phyloP scores from a whole-genome alignment of 1,140 invertebrate species.

The Zaprionus gabonicus region DNA sequence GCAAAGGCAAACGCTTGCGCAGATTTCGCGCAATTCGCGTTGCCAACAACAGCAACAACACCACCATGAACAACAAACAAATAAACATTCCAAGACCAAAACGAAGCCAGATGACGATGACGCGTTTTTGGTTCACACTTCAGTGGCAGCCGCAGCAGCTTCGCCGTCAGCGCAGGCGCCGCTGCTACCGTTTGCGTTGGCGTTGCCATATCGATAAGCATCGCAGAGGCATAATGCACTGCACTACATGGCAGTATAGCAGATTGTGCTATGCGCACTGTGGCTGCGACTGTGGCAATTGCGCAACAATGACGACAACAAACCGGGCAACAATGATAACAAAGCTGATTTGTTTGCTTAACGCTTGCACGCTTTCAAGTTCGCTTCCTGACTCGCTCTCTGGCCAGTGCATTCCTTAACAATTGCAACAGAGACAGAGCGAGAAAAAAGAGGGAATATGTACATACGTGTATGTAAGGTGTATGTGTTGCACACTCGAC shows the following conservation, averaged over 20 bases:
- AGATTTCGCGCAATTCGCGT: conserved; percentile 66
- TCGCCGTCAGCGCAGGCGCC: neutral
- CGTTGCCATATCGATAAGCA: conserved; percentile 35
- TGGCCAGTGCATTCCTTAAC: conserved; percentile 26
- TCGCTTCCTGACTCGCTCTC: conserved; percentile 75
- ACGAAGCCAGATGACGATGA: conserved; percentile 45
- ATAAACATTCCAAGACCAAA: conserved; percentile 41
- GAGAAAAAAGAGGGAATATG: neutral
- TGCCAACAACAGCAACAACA: conserved; percentile 12
- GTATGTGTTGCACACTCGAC: conserved; percentile 25
- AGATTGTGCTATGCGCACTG: conserved; percentile 1
- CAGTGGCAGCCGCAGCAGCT: conserved; percentile 6
- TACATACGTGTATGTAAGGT: neutral
- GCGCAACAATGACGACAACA: conserved; percentile 39
- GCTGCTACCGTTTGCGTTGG: conserved; percentile 40
- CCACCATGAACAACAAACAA: conserved; percentile 4
- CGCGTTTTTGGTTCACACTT: conserved; percentile 54
- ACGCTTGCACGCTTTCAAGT: conserved; percentile 71
- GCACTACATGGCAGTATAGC: conserved; percentile 6
- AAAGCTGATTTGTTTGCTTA: conserved; percentile 41
- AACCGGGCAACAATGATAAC: conserved; percentile 28
- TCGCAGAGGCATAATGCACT: conserved; percentile 30
- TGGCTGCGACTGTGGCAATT: conserved; percentile 11
- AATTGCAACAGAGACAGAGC: conserved; percentile 41
- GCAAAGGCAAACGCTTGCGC: conserved; percentile 53